Evolutionary conservation across 2,797 vertebrate species (phyloP), one percentile per base, ranked within the genome.

Genomic region (Cyclopterus lumpus): DNA sequence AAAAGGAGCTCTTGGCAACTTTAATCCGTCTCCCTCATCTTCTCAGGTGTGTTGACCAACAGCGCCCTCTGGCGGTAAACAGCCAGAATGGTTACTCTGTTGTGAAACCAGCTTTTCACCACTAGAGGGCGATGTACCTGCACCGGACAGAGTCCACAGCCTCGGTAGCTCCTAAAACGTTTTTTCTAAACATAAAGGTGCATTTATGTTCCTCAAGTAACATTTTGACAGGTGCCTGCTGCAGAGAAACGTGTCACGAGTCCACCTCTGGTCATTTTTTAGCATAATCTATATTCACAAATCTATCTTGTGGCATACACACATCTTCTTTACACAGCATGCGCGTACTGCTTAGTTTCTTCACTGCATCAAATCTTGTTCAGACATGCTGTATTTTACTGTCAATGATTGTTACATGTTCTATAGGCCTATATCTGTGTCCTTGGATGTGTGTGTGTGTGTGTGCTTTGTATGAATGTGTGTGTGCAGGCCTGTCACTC

Each of bases 111-210:
- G 1, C 0, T 8, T 9, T 49, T 5, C 0, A 38, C 80, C 88
- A 69, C 81, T 82, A 88, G 89, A 81, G 82, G 71, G 73, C 64
- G 54, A 6, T 59, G 18, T 30, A 58, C 34, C 62, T 28, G 42
- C 79, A 71, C 22, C 16, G 8, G 12, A 58, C 14, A 15, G 32
- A 32, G 12, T 4, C 3, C 6, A 36, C 10, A 14, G 34, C 26
- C 8, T 1, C 26, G 8, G 6, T 2, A 1, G 12, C 36, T 46
- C 34, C 12, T 0, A 24, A 44, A 2, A 12, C 4, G 1, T 20
- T 3, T 53, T 53, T 20, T 32, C 8, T 22, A 12, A 24, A 24
- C 34, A 1, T 3, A 2, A 2, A 34, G 6, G 3, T 12, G 3
- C 1, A 3, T 20, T 44, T 14, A 11, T 22, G 11, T 30, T 38